Percentiles rank a stretch among this genome's conserved stretches.
phyloP scores from a whole-genome alignment of 2,888 invertebrate genomes.

The Automeris io region DNA sequence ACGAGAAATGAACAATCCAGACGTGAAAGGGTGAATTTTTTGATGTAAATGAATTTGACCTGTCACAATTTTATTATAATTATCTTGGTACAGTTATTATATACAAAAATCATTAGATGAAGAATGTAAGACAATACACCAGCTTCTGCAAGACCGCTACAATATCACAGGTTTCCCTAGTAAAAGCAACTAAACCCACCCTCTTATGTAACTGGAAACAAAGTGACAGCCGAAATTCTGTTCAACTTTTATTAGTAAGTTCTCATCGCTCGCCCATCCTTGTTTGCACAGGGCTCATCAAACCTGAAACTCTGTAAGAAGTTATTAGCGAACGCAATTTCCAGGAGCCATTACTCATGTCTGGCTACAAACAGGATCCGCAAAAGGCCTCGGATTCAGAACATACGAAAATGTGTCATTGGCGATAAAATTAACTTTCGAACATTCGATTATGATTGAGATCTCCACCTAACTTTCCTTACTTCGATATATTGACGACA shows the following conservation, averaged over 20 bases:
- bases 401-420: background rate
- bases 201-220: constrained; percentile 44
- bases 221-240: constrained; percentile 43
- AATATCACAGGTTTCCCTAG: background rate
- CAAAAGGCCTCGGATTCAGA: background rate
- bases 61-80: too few relatives aligned
- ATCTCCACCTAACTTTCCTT: too few relatives aligned
- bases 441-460: too few relatives aligned
- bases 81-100: too few relatives aligned
- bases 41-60: too few relatives aligned
- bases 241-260: constrained; percentile 49
- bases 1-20: too few relatives aligned
- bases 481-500: too few relatives aligned
- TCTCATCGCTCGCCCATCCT: constrained; percentile 35
- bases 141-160: background rate
- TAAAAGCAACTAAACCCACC: constrained; percentile 14
- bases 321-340: constrained; percentile 65
- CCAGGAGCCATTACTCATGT: constrained; percentile 66
- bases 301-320: constrained; percentile 56
- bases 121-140: background rate
- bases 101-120: too few relatives aligned
- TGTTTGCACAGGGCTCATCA: constrained; percentile 47
- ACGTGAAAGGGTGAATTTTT: too few relatives aligned
- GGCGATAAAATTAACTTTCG: background rate
- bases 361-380: constrained; percentile 35